phyloP scores from a whole-genome alignment of 2,888 invertebrate genomes.

The Coenonympha glycerion region DNA sequence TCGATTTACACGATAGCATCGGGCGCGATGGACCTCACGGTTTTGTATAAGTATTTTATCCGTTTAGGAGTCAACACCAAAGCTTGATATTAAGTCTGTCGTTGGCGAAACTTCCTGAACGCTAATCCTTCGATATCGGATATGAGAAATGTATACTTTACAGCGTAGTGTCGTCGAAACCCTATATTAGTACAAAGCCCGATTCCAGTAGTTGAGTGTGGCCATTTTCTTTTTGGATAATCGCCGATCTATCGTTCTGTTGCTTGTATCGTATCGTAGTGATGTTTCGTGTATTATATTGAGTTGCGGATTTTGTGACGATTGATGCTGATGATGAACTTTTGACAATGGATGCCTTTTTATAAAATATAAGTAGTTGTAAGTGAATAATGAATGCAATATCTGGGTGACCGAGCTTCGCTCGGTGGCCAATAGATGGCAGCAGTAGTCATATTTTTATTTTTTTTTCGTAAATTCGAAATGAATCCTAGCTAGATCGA shows the following conservation, averaged over 20 bases:
- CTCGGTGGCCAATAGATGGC: too few relatives aligned
- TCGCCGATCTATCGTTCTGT: slow-evolving; percentile 52
- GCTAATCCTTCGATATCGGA: slow-evolving; percentile 3
- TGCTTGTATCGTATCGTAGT: slow-evolving; percentile 66
- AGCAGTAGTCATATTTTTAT: too few relatives aligned
- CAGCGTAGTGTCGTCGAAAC: slow-evolving; percentile 44
- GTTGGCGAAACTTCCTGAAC: slow-evolving; percentile 22
- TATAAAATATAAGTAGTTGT: slow-evolving; percentile 68
- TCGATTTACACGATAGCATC: slow-evolving; percentile 29
- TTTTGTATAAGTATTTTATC: slow-evolving; percentile 25
- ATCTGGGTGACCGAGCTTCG: too few relatives aligned
- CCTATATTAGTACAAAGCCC: slow-evolving; percentile 67
- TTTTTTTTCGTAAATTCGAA: too few relatives aligned
- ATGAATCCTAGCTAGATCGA: too few relatives aligned
- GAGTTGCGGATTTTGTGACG: slow-evolving; percentile 53
- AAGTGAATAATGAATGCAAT: slow-evolving; percentile 58
- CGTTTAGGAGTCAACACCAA: slow-evolving; percentile 44
- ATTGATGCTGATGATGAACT: slow-evolving; percentile 52
- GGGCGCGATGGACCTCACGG: slow-evolving; percentile 29
- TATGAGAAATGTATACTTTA: slow-evolving; percentile 19
- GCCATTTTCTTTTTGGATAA: slow-evolving; percentile 54
- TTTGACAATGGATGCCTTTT: slow-evolving; percentile 69
- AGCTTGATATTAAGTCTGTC: slow-evolving; percentile 34
- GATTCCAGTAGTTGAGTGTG: slow-evolving; percentile 55
- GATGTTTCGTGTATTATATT: slow-evolving; percentile 50